Conservation (phyloP, 1,140 invertebrate species). For the Eulimnadia texana region DNA sequence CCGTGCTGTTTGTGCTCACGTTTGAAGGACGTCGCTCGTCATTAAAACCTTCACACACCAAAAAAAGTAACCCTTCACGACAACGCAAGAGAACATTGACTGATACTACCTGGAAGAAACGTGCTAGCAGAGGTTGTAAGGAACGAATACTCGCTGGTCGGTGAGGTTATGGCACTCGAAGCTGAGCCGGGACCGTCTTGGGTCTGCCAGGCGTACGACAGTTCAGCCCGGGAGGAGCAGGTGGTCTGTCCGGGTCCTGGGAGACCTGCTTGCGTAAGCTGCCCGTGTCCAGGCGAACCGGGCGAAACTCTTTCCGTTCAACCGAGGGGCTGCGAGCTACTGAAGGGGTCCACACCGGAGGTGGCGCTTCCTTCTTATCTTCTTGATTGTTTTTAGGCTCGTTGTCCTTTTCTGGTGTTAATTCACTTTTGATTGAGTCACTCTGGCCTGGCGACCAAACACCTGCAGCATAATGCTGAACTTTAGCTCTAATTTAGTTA, state of each 20-base stretch:
- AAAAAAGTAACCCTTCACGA: too few species aligned
- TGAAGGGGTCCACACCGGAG: constrained; percentile 18
- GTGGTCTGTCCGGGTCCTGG: not conserved
- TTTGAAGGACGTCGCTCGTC: not conserved
- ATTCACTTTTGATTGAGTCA: not conserved
- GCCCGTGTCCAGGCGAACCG: constrained; percentile 16
- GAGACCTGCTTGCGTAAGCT: constrained; percentile 10
- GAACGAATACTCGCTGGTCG: constrained; percentile 9
- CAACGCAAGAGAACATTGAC: too few species aligned
- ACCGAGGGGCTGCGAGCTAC: constrained; percentile 11
- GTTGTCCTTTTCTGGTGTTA: not conserved
- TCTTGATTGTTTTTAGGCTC: constrained; percentile 3
- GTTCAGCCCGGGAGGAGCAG: not conserved
- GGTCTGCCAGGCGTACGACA: not conserved
- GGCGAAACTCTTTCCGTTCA: constrained; percentile 17
- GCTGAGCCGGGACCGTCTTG: not conserved
- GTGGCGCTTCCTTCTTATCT: constrained; percentile 1
- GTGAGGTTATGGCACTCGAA: not conserved
- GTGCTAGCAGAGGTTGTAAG: not conserved
- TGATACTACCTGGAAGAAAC: not conserved
- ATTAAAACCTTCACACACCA: not conserved
- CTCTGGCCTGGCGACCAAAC: constrained; percentile 19
- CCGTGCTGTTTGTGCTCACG: not conserved
- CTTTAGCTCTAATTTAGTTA: too few species aligned
- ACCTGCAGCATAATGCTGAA: too few species aligned